These are phyloP conservation scores for Lagria hirta DNA, from an alignment of 2,888 invertebrate species.

Conservation along the genomic window DNA sequence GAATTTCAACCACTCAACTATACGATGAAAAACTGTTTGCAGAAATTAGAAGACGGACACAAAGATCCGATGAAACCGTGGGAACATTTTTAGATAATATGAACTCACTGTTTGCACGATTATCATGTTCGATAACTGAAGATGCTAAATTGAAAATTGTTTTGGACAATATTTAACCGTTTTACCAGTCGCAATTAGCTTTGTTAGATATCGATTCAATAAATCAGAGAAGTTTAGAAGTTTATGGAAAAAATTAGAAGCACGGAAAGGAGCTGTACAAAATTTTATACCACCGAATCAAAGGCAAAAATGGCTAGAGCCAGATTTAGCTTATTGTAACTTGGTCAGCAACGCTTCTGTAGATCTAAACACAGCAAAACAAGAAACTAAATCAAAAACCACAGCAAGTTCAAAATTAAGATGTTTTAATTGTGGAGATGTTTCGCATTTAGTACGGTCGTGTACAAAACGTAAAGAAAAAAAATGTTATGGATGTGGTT, in stretches of 20 bases:
- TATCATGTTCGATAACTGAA: constrained; percentile 1
- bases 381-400: too few species aligned
- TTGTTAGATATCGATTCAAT: not conserved
- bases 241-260: not conserved
- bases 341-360: too few species aligned
- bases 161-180: not conserved
- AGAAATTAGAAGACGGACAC: not conserved
- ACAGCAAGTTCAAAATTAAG: too few species aligned
- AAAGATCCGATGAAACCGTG: not conserved
- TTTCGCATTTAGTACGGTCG: too few species aligned
- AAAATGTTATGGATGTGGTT: too few species aligned
- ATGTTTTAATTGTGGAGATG: too few species aligned
- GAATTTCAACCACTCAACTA: not conserved
- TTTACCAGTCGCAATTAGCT: not conserved
- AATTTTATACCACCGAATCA: too few species aligned
- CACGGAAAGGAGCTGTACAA: too few species aligned
- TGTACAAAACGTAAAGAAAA: too few species aligned
- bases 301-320: too few species aligned
- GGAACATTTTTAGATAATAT: not conserved
- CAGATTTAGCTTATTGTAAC: too few species aligned
- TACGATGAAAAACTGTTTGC: not conserved
- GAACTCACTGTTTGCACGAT: not conserved
- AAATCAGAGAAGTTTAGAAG: not conserved
- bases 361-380: too few species aligned
- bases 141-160: not conserved